Base-by-base conservation (phyloP, 2,888 invertebrate species). In the Apotomis turbidana region DNA sequence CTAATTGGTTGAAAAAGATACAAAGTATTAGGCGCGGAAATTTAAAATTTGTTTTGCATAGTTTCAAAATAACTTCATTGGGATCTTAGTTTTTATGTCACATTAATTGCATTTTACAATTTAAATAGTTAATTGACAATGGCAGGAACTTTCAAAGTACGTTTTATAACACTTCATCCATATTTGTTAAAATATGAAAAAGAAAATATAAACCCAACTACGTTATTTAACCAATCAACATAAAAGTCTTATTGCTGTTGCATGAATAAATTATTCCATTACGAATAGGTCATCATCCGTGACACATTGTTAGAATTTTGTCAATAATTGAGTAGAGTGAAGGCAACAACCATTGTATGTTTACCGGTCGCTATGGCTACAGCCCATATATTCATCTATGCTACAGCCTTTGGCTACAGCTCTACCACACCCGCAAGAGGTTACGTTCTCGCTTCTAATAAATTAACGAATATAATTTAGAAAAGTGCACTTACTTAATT, bases 391-490 rank as follows among this genome's bases (percentile, higher is more conserved):
- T n/a, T n/a, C n/a, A n/a, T n/a, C n/a, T n/a, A n/a, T n/a, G n/a
- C n/a, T n/a, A n/a, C n/a, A n/a, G n/a, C n/a, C n/a, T n/a, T n/a
- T 90, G 82, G 83, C 78, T 80, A 91, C 88, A 75, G 78, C 81
- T 84, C 83, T 83, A 84, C 86, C 86, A 74, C 85, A 85, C 90
- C 92, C 90, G 90, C 90, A 86, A 90, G 59, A 74, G 75, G 83
- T 88, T 87, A 79, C 77, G 83, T 82, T 80, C 79, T 62, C 49
- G 62, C 13, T 4, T 68, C 62, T 63, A 63, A 58, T 63, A 64
- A 73, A 70, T 73, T 51, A 49, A 49, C 13, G 62, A 36, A 13
- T 9, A n/a, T 62, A 54, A 62, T 58, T 58, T 58, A 60, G 9
- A 36, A 58, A 59, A 63, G 52, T 74, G 67, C 74, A 73, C 70